These are phyloP conservation scores for Otocyon megalotis DNA, from an alignment of 2,113 vertebrate genomes.

Conservation along the genomic window DNA sequence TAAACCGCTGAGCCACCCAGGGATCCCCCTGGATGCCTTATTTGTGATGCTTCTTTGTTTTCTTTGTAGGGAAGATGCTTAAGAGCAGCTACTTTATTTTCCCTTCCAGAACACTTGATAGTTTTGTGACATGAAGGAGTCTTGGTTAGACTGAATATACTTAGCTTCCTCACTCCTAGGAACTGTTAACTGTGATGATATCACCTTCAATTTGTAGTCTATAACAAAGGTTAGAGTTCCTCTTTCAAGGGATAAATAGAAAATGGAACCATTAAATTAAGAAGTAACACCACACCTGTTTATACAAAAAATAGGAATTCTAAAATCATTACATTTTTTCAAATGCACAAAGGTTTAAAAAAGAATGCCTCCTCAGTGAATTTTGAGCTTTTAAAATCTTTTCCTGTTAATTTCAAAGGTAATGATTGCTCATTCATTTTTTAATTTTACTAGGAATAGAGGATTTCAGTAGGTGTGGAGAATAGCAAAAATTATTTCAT, in stretches of 20 bases:
- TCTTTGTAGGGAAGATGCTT: neutral
- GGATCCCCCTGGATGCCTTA: neutral
- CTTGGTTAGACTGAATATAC: neutral
- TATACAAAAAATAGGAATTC: neutral
- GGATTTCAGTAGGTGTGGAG: neutral
- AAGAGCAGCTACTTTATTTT: neutral
- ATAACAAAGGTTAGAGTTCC: neutral
- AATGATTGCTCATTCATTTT: neutral
- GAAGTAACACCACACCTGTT: neutral
- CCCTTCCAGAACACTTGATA: neutral
- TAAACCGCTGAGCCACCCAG: too few species aligned
- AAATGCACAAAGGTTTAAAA: neutral
- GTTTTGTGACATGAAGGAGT: neutral
- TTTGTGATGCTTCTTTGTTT: neutral
- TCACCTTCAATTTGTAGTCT: neutral
- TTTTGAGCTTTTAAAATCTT: neutral
- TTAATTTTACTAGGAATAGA: neutral
- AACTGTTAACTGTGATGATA: neutral
- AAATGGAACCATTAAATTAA: neutral
- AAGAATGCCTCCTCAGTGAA: neutral
- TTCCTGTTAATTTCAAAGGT: constrained; percentile 12
- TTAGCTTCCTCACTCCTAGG: neutral
- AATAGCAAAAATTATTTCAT: constrained; percentile 3
- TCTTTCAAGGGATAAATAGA: neutral
- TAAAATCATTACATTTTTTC: neutral